Evolutionary conservation across 2,888 invertebrate species (phyloP), one percentile per base, ranked within the genome.

Genomic region (Octodonta nipae): DNA sequence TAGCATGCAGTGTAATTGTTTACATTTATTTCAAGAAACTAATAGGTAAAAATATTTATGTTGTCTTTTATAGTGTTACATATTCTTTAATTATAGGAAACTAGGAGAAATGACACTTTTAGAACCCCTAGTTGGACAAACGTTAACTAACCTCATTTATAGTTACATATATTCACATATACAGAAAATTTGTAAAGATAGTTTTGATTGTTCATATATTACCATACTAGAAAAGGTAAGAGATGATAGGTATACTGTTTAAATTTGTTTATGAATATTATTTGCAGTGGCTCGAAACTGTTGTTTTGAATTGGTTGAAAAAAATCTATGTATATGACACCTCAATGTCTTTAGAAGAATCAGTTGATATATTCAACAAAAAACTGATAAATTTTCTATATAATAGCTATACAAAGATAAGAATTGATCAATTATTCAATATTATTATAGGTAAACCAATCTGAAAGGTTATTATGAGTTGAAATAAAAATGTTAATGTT

Each of bases 381-480:
- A 84, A 84, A 54, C 63, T 92, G 11, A 73, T 73, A 14, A 82
- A 87, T 55, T 84, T 78, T 56, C 65, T 93, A 40, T 87, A 84
- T 54, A 86, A 91, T 56, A 84, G 81, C 15, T 93, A 89, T 51
- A 89, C 89, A 5, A 78, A 77, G 57, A 71, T 81, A 30, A 73
- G 91, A 46, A 91, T 92, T 42, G 82, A 87, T 45, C 89, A 95
- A 56, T 71, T 95, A 31, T 95, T 95, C 56, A 88, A 86, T 52
- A 93, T 95, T 36, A 89, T 95, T 33, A 91, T 95, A 46, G 78
- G 78, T 75, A 62, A 56, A 42, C n/a, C 20, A 6, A 7, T 20
- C n/a, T 20, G 6, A 20, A 6, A 7, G 20, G 20, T 20, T n/a
- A 20, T 20, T 20, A 7, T 20, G 20, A 20, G 20, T 20, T n/a